Base-by-base conservation (phyloP, 2,797 vertebrate genomes). In the Lates japonicus region DNA sequence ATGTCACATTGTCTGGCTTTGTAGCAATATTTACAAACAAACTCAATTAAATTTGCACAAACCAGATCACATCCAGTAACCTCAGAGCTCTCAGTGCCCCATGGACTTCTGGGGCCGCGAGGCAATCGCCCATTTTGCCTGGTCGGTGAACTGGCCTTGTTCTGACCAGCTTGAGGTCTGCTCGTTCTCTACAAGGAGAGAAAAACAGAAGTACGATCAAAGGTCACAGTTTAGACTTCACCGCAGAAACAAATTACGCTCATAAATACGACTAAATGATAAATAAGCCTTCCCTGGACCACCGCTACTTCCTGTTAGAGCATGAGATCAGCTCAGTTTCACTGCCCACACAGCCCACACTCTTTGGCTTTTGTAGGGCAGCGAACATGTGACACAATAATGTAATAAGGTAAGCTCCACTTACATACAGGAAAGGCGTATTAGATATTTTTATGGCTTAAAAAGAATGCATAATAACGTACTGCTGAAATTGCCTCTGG, bases 371-470 rank as follows among this genome's bases (percentile, higher is more conserved):
- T 82, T 72, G 80, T 29, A 80, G 87, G 83, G 83, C 90, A 85
- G 82, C 78, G 17, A 81, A 79, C 82, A 83, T 73, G 81, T 87
- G 89, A 90, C 88, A 89, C 84, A 85, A 83, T 93, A 90, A 91
- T 80, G 82, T 80, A 92, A 86, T 92, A 89, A 93, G 92, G 89
- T 93, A 86, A 93, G 90, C 90, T 91, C 80, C 78, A 89, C 76
- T 89, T 87, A 83, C 90, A 90, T 66, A 86, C 85, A 89, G 91
- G 89, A 87, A 83, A 87, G 83, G 80, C 81, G 58, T 78, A 81
- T 87, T 87, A 81, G 88, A 92, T 89, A 80, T 89, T 88, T 88
- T 87, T 80, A 74, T 17, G 82, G 85, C 88, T 91, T 90, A 74
- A 88, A 87, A 90, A 87, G 84, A 90, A 89, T 69, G 77, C 68